Evolutionary conservation across 2,113 vertebrate genomes (phyloP).

Genomic region (Periophthalmodon schlosseri): DNA sequence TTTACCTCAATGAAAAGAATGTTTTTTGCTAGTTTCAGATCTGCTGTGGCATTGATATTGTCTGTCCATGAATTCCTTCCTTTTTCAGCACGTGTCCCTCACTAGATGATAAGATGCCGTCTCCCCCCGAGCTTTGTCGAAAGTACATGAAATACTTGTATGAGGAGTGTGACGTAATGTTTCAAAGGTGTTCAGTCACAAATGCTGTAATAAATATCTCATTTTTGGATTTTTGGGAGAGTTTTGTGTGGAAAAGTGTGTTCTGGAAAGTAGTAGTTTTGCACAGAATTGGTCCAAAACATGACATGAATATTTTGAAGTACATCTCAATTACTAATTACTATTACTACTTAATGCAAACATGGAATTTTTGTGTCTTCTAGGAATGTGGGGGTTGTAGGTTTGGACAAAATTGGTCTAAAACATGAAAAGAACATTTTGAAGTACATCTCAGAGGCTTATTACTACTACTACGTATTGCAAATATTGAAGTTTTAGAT

Average conservation of each 20-base stretch:
- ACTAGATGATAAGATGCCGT: conserved; percentile 99
- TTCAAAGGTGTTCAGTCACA: conserved; percentile 99
- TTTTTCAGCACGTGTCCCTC: conserved; percentile 99
- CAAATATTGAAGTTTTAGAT: no score
- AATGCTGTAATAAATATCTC: conserved; percentile 99
- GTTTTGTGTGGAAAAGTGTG: conserved; percentile 88
- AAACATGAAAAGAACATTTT: no score
- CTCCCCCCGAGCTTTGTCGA: conserved; percentile 99
- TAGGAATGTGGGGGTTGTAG: no score
- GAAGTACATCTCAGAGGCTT: no score
- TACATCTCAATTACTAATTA: no score
- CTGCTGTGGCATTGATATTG: conserved; percentile 99
- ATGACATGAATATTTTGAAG: no score
- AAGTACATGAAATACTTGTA: conserved; percentile 99
- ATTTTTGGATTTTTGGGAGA: conserved; percentile 99
- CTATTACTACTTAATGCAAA: no score
- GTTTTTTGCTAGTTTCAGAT: conserved; percentile 99
- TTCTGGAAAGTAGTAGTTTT: conserved; percentile 34
- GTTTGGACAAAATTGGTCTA: no score
- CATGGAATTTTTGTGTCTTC: no score
- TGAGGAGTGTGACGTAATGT: conserved; percentile 99
- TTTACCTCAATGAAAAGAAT: conserved; percentile 99
- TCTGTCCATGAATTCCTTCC: conserved; percentile 99
- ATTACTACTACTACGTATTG: no score
- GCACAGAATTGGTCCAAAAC: no score